Base-by-base conservation (phyloP, 1,140 invertebrate species). In the Akabosia matsudoensis region DNA sequence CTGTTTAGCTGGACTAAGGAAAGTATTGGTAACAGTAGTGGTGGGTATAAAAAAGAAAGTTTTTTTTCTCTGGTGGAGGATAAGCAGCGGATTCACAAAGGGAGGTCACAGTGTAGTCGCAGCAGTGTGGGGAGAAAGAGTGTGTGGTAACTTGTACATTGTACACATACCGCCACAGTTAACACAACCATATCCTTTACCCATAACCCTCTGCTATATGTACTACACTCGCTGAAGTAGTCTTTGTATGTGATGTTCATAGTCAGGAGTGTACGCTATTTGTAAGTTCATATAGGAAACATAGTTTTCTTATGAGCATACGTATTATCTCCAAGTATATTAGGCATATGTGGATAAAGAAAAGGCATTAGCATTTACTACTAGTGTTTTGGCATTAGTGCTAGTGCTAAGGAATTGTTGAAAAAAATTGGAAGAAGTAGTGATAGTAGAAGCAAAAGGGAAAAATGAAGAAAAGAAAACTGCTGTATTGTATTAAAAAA, bases 81-180 rank as follows among this genome's bases (percentile, higher is more conserved):
- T 67, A 67, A 67, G 61, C 61, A 67, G 61, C 61, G 61, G 61
- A 67, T 67, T 61, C 61, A 30, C 61, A 67, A 67, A 67, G 61
- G 61, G 61, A 67, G 61, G 61, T 67, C 61, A 67, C 61, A 67
- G 61, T 67, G 61, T 67, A 67, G 61, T 67, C 61, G 22, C 54
- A 67, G 61, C 61, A 67, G 61, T 67, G 54, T 61, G 61, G 61
- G 61, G 61, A 67, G 61, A 67, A 67, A 67, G 61, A 67, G 31
- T 67, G 61, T 61, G 54, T 67, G 61, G 61, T 67, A 67, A 67
- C 24, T 67, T 67, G 61, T 67, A n/a, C 61, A 67, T 67, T 67
- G 61, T 30, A 30, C 61, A 61, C 54, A 61, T 61, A 61, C 54
- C 54, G 24, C 24, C 54, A 61, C 37, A 10, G 37, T 45, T 56